phyloP scores from a whole-genome alignment of 2,113 vertebrate genomes.

The Carlito syrichta region DNA sequence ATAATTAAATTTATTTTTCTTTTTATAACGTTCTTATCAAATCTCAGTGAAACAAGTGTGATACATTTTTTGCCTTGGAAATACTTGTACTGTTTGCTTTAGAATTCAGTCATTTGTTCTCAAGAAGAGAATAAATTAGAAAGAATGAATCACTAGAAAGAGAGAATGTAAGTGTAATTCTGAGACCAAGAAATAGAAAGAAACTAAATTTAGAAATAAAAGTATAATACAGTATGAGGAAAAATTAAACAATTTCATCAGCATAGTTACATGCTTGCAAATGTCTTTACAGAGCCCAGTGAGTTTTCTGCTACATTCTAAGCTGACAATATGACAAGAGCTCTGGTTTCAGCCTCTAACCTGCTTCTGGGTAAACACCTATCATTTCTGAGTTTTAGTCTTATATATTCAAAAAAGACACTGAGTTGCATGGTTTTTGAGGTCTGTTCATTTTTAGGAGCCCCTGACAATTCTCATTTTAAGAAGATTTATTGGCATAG shows the following conservation, averaged over 20 bases:
- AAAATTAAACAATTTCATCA: neutral
- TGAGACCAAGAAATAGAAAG: neutral
- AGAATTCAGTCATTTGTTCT: conserved; percentile 9
- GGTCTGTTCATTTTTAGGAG: neutral
- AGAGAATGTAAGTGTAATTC: neutral
- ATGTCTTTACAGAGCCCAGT: neutral
- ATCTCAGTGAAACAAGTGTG: neutral
- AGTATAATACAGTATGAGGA: neutral
- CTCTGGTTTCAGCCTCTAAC: neutral
- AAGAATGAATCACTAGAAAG: neutral
- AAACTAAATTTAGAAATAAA: conserved; percentile 35
- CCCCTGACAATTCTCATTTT: neutral
- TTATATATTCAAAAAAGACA: neutral
- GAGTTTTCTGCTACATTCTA: neutral
- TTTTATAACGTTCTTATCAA: neutral
- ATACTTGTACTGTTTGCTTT: neutral
- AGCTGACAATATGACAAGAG: neutral
- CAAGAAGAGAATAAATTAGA: too few species aligned
- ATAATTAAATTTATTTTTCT: conserved; percentile 27
- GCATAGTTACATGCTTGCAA: neutral
- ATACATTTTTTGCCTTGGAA: neutral
- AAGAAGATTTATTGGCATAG: neutral
- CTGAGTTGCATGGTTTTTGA: neutral
- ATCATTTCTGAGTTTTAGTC: neutral
- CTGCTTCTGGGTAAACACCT: neutral